Evolutionary conservation across 2,113 vertebrate genomes (phyloP).

Genomic region (Entosphenus tridentatus): DNA sequence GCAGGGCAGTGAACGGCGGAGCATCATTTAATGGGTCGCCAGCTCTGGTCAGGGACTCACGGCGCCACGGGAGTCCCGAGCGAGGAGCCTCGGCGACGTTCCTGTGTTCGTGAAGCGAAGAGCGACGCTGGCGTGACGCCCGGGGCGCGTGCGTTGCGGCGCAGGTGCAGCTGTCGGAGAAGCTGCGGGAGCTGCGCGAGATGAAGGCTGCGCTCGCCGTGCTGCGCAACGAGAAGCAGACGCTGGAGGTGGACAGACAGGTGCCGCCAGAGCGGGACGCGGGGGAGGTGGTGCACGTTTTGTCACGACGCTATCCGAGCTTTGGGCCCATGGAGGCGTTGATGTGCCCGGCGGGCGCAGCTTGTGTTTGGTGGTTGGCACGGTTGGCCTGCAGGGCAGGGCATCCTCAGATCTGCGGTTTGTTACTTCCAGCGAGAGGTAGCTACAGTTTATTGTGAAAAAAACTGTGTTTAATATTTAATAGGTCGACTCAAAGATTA

Average conservation of each 20-base stretch:
- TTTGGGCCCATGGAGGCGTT: too few species aligned
- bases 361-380: too few species aligned
- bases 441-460: too few species aligned
- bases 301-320: too few species aligned
- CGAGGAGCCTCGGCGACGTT: too few species aligned
- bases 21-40: neutral
- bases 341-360: too few species aligned
- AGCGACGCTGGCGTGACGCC: neutral
- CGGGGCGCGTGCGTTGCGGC: neutral
- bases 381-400: too few species aligned
- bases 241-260: slow-evolving; percentile 5
- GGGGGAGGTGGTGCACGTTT: too few species aligned
- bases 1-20: neutral
- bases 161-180: slow-evolving; percentile 3
- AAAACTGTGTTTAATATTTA: too few species aligned
- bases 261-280: neutral
- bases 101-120: neutral
- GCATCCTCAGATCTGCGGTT: too few species aligned
- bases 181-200: slow-evolving; percentile 3
- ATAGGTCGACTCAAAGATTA: too few species aligned
- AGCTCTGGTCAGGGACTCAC: neutral
- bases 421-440: too few species aligned
- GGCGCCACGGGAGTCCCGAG: neutral
- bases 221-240: neutral
- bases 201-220: slow-evolving; percentile 1